These are phyloP conservation scores for Mesembrinibis cayennensis DNA, from an alignment of 2,113 vertebrate species.

Conservation along the genomic window DNA sequence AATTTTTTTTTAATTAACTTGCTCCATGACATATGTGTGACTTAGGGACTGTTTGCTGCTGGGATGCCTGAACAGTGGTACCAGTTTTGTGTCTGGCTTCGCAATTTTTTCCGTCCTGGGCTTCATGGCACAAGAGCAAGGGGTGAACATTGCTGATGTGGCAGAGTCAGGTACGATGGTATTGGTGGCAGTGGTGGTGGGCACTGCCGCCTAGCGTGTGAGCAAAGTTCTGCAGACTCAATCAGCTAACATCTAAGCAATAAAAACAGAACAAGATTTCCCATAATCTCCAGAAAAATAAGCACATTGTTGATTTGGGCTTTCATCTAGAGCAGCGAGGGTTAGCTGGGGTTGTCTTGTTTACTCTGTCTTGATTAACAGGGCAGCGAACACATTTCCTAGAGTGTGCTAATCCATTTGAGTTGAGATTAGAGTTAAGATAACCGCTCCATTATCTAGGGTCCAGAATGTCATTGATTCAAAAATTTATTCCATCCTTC, in stretches of 20 bases:
- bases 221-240: conserved; percentile 76
- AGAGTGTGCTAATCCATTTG: neutral
- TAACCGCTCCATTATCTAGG: neutral
- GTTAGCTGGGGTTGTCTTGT: neutral
- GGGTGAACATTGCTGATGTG: conserved; percentile 99
- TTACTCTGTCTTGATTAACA: conserved; percentile 24
- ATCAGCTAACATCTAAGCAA: conserved; percentile 72
- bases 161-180: conserved; percentile 99
- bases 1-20: conserved; percentile 96
- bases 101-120: conserved; percentile 99
- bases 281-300: conserved; percentile 44
- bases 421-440: neutral
- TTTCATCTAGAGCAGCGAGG: conserved; percentile 25
- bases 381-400: neutral
- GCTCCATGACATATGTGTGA: conserved; percentile 99
- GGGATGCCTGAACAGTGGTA: conserved; percentile 99
- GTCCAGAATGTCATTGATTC: neutral
- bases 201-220: conserved; percentile 89
- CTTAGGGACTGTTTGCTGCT: conserved; percentile 99
- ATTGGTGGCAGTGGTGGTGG: conserved; percentile 92
- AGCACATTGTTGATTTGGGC: conserved; percentile 32
- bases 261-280: conserved; percentile 39
- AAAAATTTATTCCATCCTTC: neutral
- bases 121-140: conserved; percentile 99
- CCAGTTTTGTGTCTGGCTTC: conserved; percentile 99